Base-by-base conservation (phyloP, 2,888 invertebrate genomes). In the Neoscelio sp. region DNA sequence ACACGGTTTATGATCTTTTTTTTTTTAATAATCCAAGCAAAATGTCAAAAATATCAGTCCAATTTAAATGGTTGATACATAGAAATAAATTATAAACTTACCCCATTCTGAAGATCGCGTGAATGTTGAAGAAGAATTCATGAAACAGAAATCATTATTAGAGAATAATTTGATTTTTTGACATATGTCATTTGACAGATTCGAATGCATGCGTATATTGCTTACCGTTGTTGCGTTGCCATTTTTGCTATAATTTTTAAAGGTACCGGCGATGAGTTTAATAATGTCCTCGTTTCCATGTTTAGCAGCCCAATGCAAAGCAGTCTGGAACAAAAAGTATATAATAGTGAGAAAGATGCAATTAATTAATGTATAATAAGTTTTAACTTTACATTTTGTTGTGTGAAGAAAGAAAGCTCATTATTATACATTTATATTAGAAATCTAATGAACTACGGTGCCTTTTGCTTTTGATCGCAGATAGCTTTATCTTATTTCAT, bases 291-390 rank as follows among this genome's bases (percentile, higher is more conserved):
- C 94, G 89, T 97, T 96, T 1, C 98, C 98, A 86, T 97, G 96
- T 91, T 98, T 98, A 80, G 98, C 97, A 77, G 97, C 98, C 98
- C 98, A 98, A 91, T 99, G 98, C 86, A 99, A 92, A 56, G 98
- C 98, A 82, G 97, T 98, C 98, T 98, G 93, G 73, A 93, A 93
- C 30, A 30, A 38, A 42, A 10, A 40, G 20, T 26, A 15, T 17
- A 60, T 52, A 62, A 70, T 58, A 12, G 33, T 68, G 70, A 76
- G 68, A 70, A 50, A 26, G 30, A 17, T 42, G 17, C 8, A 20
- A 38, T 60, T 62, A 40, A 54, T 77, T 58, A 56, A 35, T 35
- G 42, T 42, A 28, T 5, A 67, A 50, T 6, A 52, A 58, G 52
- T 28, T 40, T 33, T 62, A 35, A 42, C 15, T 38, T 67, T 35